Evolutionary conservation across 2,113 vertebrate genomes (phyloP).

Genomic region (Bettongia penicillata): DNA sequence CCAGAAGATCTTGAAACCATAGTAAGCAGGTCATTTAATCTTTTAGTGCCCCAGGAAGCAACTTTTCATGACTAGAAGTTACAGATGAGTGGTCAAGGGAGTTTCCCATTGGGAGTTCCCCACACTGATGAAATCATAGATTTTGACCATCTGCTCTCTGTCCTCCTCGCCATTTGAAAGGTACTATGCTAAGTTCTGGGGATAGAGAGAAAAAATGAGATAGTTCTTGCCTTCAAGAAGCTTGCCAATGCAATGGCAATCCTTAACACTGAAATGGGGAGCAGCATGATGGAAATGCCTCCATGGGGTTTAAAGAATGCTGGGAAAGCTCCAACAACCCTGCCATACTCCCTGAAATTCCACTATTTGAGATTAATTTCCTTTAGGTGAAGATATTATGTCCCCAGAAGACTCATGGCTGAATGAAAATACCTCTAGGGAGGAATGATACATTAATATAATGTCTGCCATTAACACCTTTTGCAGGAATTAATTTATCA

Average conservation of each 20-base stretch:
- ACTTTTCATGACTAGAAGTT: neutral
- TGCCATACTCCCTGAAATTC: constrained; percentile 26
- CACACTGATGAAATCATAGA: neutral
- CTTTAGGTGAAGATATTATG: neutral
- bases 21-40: neutral
- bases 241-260: neutral
- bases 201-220: neutral
- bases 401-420: constrained; percentile 15
- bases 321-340: neutral
- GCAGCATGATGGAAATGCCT: neutral
- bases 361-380: neutral
- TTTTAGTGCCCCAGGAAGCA: neutral
- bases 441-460: neutral
- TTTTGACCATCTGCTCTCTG: neutral
- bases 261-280: constrained; percentile 30
- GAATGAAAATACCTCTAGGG: neutral
- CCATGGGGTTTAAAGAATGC: neutral
- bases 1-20: neutral
- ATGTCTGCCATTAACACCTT: neutral
- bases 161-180: neutral
- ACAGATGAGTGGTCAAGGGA: neutral
- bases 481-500: neutral
- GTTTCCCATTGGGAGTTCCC: neutral
- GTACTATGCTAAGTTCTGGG: neutral
- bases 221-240: neutral